Percentiles rank a stretch among this genome's conserved stretches.
These are phyloP conservation scores for Myzus persicae DNA, from an alignment of 1,140 invertebrate species.

Conservation along the genomic window DNA sequence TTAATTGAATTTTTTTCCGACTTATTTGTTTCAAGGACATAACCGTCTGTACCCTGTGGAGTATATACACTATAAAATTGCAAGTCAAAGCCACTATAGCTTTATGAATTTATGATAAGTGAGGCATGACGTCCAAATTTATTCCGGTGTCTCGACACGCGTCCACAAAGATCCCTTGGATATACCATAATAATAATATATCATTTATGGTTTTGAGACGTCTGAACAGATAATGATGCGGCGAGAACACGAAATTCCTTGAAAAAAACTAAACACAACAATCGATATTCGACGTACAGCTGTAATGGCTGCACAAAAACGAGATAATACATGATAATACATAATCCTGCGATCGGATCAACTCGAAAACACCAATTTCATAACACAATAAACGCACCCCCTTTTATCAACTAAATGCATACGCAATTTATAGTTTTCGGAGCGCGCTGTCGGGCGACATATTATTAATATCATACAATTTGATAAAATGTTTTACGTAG, in stretches of 20 bases:
- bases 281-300: not conserved
- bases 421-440: not conserved
- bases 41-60: not conserved
- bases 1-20: not conserved
- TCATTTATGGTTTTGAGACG: not conserved
- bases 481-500: not conserved
- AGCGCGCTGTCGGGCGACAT: no score
- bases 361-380: not conserved
- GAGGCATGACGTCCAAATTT: not conserved
- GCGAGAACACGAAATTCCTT: not conserved
- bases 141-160: not conserved
- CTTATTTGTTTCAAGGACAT: not conserved
- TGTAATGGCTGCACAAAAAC: not conserved
- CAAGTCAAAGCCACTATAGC: not conserved
- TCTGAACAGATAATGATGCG: not conserved
- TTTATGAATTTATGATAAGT: not conserved
- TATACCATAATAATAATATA: not conserved
- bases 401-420: not conserved
- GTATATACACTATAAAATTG: not conserved
- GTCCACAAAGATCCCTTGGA: not conserved
- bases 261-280: not conserved
- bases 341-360: not conserved
- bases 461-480: not conserved
- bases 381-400: not conserved
- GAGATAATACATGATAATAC: no score